Evolutionary conservation across 2,888 invertebrate species (phyloP).

Genomic region (Polymixis flavicincta): DNA sequence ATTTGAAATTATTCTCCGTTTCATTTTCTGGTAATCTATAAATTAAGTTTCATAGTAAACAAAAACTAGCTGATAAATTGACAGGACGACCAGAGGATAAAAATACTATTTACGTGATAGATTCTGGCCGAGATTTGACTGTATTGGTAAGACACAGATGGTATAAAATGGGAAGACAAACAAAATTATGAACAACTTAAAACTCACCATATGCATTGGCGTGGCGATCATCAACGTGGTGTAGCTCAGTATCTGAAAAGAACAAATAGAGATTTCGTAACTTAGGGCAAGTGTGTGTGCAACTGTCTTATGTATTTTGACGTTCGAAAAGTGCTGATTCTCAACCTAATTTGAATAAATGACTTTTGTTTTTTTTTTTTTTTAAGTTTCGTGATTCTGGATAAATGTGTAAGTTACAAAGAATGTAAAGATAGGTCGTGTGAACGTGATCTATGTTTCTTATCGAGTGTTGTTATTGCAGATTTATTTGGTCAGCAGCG

Average conservation of each 20-base stretch:
- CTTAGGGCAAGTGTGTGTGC: background rate
- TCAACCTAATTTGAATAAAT: no score
- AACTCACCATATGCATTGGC: conserved; percentile 11
- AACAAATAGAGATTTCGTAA: background rate
- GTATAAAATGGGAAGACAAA: no score
- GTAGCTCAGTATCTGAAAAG: conserved; percentile 13
- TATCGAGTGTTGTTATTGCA: no score
- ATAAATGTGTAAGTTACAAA: no score
- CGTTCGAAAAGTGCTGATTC: no score
- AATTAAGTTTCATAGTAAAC: background rate
- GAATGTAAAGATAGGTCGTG: background rate
- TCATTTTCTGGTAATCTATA: background rate
- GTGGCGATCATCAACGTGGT: background rate
- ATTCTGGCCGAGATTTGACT: background rate
- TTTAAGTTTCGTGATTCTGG: no score
- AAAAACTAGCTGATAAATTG: background rate
- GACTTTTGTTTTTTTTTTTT: no score
- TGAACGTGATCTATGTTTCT: background rate
- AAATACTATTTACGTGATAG: background rate
- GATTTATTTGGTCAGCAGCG: no score
- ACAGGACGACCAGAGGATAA: background rate
- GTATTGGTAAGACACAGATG: no score
- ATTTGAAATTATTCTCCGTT: background rate
- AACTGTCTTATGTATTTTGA: no score
- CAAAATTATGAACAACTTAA: background rate